Evolutionary conservation across 2,888 invertebrate genomes (phyloP).

Genomic region (Dermolepida albohirtum): DNA sequence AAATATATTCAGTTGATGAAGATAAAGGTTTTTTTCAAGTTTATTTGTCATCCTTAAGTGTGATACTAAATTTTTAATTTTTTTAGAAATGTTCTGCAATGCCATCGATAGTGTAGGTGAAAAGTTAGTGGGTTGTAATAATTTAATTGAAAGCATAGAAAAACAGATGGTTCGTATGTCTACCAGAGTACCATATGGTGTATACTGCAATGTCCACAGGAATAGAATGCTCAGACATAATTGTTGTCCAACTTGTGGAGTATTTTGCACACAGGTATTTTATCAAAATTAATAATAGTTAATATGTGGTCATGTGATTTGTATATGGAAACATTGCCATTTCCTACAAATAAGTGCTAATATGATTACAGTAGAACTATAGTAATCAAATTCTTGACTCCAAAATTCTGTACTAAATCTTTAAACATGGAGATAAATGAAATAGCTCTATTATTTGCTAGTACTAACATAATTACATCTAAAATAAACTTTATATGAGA

Average conservation of each 20-base stretch:
- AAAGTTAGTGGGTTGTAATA: constrained; percentile 84
- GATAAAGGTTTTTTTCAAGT: constrained; percentile 50
- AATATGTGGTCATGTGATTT: no score
- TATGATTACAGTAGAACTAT: no score
- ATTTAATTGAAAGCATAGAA: constrained; percentile 70
- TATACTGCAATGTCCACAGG: constrained; percentile 83
- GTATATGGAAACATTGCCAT: no score
- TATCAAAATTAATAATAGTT: no score
- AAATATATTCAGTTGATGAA: constrained; percentile 52
- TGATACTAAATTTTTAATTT: neutral
- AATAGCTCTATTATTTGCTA: no score
- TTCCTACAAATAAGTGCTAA: no score
- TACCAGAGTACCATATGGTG: constrained; percentile 80
- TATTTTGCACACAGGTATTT: constrained; percentile 87
- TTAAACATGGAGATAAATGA: no score
- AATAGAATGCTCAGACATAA: constrained; percentile 83
- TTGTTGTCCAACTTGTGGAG: constrained; percentile 90
- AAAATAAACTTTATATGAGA: no score
- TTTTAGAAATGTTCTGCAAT: constrained; percentile 72
- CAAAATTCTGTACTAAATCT: no score
- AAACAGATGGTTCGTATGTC: constrained; percentile 77
- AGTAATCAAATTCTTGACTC: no score
- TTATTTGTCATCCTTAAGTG: neutral
- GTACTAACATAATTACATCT: no score
- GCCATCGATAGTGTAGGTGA: constrained; percentile 82